Conservation (phyloP, 92 coral and sea anemone genomes). For the Porites rus region DNA sequence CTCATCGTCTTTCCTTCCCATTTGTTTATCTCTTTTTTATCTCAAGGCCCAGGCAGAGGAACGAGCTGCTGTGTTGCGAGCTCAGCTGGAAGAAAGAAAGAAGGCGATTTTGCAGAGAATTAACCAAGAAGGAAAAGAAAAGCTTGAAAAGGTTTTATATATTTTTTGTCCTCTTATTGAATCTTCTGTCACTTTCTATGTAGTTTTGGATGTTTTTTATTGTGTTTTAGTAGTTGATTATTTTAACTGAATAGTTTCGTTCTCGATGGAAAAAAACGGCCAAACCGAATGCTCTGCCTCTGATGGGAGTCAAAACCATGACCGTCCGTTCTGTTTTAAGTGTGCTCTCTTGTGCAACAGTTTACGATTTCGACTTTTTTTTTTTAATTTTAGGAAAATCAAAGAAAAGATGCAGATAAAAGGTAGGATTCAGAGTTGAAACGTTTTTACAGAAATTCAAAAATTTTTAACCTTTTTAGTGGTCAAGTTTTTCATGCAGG, state of each 20-base stretch:
- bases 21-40: background rate
- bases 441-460: too few relatives aligned
- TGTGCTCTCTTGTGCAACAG: background rate
- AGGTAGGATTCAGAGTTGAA: constrained; percentile 5
- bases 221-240: too few relatives aligned
- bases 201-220: too few relatives aligned
- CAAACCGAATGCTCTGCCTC: too few relatives aligned
- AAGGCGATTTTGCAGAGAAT: constrained; percentile 84
- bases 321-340: too few relatives aligned
- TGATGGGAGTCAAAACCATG: too few relatives aligned
- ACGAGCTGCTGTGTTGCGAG: constrained; percentile 89
- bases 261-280: too few relatives aligned
- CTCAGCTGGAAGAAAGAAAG: constrained; percentile 90
- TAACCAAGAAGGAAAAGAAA: constrained; percentile 83
- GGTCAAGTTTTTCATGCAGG: too few relatives aligned
- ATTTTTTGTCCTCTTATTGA: too few relatives aligned
- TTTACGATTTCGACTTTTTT: background rate
- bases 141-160: constrained; percentile 75
- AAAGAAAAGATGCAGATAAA: constrained; percentile 39
- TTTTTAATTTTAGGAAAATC: constrained; percentile 11
- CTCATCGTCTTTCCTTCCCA: background rate
- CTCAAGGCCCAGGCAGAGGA: constrained; percentile 95
- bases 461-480: too few relatives aligned
- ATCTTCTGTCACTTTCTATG: too few relatives aligned
- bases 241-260: too few relatives aligned